Evolutionary conservation across 2,113 vertebrate species (phyloP), one percentile per base, ranked within the genome.

Genomic region (Odontophorus gujanensis): DNA sequence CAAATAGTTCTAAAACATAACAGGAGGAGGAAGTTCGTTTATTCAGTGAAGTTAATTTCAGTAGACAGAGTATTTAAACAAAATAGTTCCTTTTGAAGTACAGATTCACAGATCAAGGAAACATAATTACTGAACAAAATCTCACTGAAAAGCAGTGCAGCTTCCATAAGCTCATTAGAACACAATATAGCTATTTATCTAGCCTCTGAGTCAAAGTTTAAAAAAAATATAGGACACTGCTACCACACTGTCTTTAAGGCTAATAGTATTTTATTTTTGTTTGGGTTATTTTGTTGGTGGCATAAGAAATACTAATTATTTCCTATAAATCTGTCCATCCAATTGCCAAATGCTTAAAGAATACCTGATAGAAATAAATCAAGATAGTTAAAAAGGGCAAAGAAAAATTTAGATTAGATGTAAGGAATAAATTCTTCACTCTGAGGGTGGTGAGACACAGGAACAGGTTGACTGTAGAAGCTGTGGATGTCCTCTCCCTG

Each of bases 71-170:
- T 89, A 95, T 79, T 96, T 93, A 94, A 95, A 89, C 55, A 79
- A 94, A 96, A 94, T 67, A 90, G 72, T 67, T 89, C 74, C 91
- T 92, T 97, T 93, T 96, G 89, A 97, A 94, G 91, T 92, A 65
- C 76, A 96, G 81, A 93, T 79, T 92, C 91, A 91, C 87, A 94
- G 95, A 96, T 95, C 93, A 95, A 96, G 95, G 93, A 79, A 79
- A 71, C 1, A 0, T 84, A 97, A 96, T 95, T 91, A 93, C 89
- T 87, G 80, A 94, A 75, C 68, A 81, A 94, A 92, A 96, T 92
- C 85, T 93, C 78, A 59, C 79, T 20, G 58, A 87, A 79, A 84
- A 81, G 81, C 72, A 81, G 75, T 62, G 83, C 72, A 34, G 85
- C 66, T 50, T 55, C 59, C n/a, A 69, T 68, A 51, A 11, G 82